These are phyloP conservation scores for Oikopleura albicans DNA, from an alignment of 23 tunicate species.

Conservation along the genomic window DNA sequence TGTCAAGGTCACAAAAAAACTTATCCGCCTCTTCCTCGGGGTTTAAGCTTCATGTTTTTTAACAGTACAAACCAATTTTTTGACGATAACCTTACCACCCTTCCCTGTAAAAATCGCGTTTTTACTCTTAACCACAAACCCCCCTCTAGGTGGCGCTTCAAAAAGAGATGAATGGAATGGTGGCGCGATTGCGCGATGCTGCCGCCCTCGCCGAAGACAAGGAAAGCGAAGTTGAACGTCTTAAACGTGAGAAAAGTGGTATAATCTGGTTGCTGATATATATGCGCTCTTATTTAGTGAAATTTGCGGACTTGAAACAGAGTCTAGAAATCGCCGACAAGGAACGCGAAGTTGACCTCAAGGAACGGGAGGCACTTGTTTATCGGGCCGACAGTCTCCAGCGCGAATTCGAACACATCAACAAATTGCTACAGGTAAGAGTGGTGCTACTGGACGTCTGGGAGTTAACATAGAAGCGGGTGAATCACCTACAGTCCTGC, in stretches of 20 bases:
- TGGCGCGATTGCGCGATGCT: neutral
- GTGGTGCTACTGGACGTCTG: neutral
- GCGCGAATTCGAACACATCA: slow-evolving; percentile 1
- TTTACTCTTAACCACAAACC: too few species aligned
- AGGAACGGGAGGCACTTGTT: slow-evolving; percentile 8
- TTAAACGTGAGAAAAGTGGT: slow-evolving; percentile 8
- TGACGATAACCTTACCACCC: too few species aligned
- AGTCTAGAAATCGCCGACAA: slow-evolving; percentile 3
- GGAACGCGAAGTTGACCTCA: slow-evolving; percentile 2
- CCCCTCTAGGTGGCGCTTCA: neutral
- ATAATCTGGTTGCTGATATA: neutral
- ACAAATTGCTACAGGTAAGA: slow-evolving; percentile 6
- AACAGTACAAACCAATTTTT: too few species aligned
- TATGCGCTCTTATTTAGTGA: slow-evolving; percentile 5
- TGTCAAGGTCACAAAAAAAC: too few species aligned
- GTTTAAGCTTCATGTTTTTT: too few species aligned
- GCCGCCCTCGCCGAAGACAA: slow-evolving; percentile 8
- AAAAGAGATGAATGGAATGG: neutral
- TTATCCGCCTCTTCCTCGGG: too few species aligned
- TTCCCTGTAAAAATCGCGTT: too few species aligned
- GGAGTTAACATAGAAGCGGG: too few species aligned
- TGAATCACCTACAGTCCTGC: too few species aligned
- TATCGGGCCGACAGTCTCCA: neutral
- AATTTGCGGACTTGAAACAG: neutral
- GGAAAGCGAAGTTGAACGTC: neutral